A percentile compares a stretch with the other conserved stretches of the same genome.
Conservation (phyloP, 2,888 invertebrate species). For the Tribolium freemani region DNA sequence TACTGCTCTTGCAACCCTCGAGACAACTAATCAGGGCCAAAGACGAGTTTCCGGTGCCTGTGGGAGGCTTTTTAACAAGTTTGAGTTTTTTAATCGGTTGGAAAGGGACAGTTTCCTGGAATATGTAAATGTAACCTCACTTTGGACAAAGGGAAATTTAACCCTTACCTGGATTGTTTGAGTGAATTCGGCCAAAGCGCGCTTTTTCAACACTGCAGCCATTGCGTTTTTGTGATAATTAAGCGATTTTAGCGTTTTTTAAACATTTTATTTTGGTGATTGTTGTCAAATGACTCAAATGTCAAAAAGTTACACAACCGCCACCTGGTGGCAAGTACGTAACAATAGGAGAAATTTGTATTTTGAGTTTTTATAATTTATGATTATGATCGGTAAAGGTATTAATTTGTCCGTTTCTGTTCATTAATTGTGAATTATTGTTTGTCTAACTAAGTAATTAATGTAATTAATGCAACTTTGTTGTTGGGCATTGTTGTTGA, state of each 20-base stretch:
- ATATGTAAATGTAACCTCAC: conserved; percentile 49
- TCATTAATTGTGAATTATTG: conserved; percentile 1
- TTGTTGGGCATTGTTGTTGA: background rate
- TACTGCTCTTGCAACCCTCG: conserved; percentile 80
- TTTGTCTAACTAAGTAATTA: background rate
- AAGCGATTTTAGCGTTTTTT: background rate
- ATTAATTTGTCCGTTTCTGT: background rate
- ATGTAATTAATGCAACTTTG: background rate
- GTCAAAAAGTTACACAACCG: background rate
- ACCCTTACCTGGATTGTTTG: conserved; percentile 76
- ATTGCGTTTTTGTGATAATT: conserved; percentile 65
- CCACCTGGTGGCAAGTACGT: background rate
- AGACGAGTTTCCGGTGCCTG: conserved; percentile 75
- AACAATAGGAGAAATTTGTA: background rate
- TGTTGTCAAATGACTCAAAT: background rate
- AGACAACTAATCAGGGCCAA: conserved; percentile 79
- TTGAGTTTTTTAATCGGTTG: conserved; percentile 75
- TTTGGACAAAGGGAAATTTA: conserved; percentile 3
- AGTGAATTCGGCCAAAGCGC: conserved; percentile 83
- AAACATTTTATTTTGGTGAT: background rate
- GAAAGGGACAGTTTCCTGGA: conserved; percentile 71
- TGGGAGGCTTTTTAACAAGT: conserved; percentile 76
- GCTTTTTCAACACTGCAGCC: conserved; percentile 85
- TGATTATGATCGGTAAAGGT: no score
- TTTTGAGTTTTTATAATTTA: background rate